phyloP scores from a whole-genome alignment of 2,888 invertebrate genomes.

The Cephus sareptanus region DNA sequence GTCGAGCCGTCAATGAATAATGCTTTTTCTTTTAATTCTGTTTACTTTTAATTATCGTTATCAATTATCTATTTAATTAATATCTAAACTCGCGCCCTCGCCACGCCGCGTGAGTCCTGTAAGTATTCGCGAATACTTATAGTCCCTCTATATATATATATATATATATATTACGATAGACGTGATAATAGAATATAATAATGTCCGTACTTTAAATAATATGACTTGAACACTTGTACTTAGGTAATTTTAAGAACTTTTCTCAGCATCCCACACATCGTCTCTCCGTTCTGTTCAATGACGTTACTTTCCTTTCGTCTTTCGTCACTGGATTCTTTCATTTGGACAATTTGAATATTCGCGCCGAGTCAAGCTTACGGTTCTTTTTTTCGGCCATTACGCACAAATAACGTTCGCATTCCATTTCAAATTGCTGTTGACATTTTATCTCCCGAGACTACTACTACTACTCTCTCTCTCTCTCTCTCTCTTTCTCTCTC shows the following conservation, averaged over 20 bases:
- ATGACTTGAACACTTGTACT: conserved; percentile 30
- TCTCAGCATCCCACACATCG: not conserved
- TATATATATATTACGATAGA: not conserved
- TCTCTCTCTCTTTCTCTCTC: not conserved
- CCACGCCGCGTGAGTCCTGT: not conserved
- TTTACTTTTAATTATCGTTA: not conserved
- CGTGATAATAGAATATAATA: conserved; percentile 7
- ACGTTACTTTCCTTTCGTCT: not conserved
- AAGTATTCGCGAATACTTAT: not conserved
- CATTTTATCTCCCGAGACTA: not conserved
- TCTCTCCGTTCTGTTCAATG: not conserved
- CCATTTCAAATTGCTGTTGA: conserved; percentile 22
- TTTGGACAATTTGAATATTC: not conserved
- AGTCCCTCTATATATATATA: not conserved
- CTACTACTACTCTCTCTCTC: no score
- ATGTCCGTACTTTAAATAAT: conserved; percentile 19
- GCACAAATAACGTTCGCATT: not conserved
- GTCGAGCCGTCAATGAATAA: no score
- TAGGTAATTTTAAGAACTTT: conserved; percentile 21
- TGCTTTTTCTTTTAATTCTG: no score
- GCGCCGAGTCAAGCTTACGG: not conserved
- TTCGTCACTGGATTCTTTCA: not conserved
- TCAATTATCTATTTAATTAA: not conserved
- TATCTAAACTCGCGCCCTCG: not conserved
- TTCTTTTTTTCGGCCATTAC: not conserved